Evolutionary conservation across 2,797 vertebrate species (phyloP), one percentile per base, ranked within the genome.

Genomic region (Geotrypetes seraphini): DNA sequence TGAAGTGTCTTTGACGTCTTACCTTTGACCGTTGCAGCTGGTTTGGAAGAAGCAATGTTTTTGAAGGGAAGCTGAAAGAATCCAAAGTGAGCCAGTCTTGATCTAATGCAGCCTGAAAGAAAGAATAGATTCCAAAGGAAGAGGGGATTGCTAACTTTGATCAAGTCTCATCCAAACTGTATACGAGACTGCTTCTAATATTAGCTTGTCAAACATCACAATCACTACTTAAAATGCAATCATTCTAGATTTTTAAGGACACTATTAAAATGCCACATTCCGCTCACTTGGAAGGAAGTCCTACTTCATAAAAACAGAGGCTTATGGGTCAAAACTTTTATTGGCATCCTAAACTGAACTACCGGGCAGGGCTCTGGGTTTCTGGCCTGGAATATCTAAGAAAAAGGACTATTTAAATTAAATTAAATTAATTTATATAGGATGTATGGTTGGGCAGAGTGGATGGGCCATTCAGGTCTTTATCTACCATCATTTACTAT

Each of bases 21-120:
- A 91, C 88, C 84, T 89, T 88, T 84, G 81, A 76, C 81, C 67
- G 63, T 16, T 31, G 69, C 54, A 57, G 67, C 67, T 70, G 73
- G 39, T 73, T 66, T 43, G 70, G 69, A 53, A 62, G 55, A 43
- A 57, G 59, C 24, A 31, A 40, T 60, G 46, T 50, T 80, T 73
- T 64, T 57, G 71, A 64, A 65, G 78, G 60, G 14, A 69, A 78
- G 57, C 47, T 45, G 28, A 78, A 43, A 47, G 73, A 53, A 63
- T 84, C 58, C 18, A 60, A 60, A 37, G 61, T 33, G 30, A 52
- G 71, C 87, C 88, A 91, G 56, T 75, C 72, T 53, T 75, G 65
- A 43, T 91, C 85, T 58, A 90, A 61, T 3, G 45, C 62, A 47
- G 67, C 68, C 91, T 95, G 58, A 54, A 58, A 22, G 43, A 78